Conservation (phyloP, 2,797 vertebrate genomes). For the Hemibagrus guttatus region DNA sequence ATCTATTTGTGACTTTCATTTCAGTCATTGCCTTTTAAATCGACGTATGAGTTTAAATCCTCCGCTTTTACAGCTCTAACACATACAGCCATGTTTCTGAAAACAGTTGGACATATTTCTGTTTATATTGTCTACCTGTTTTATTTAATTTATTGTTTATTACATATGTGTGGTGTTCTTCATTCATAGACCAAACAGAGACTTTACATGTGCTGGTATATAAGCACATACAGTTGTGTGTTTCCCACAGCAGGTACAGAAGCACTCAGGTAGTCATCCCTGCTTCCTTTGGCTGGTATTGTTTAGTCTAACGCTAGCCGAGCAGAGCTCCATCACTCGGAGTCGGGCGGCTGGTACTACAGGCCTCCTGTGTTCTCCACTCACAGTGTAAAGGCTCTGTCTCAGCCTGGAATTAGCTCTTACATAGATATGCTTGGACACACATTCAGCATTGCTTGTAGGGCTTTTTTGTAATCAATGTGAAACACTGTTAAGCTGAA, state of each 20-base stretch:
- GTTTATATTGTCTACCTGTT: neutral
- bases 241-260: conserved; percentile 42
- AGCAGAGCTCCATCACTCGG: neutral
- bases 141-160: neutral
- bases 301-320: conserved; percentile 52
- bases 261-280: conserved; percentile 29
- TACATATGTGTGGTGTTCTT: neutral
- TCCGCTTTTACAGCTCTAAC: too few species aligned
- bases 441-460: too few species aligned
- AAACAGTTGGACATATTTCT: neutral
- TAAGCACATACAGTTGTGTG: conserved; percentile 29
- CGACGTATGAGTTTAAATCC: neutral
- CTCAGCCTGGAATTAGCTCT: neutral
- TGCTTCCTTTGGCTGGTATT: conserved; percentile 45
- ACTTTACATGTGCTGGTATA: neutral
- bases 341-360: conserved; percentile 26
- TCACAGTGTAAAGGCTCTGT: conserved; percentile 25
- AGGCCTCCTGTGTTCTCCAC: conserved; percentile 20
- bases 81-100: neutral
- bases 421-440: neutral
- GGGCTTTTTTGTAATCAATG: neutral
- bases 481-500: neutral
- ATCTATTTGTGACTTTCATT: neutral
- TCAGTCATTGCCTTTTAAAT: neutral
- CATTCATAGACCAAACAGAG: conserved; percentile 2